These are phyloP conservation scores for Lytechinus variegatus DNA, from an alignment of 35 echinoderm and acorn worm genomes.

Conservation along the genomic window DNA sequence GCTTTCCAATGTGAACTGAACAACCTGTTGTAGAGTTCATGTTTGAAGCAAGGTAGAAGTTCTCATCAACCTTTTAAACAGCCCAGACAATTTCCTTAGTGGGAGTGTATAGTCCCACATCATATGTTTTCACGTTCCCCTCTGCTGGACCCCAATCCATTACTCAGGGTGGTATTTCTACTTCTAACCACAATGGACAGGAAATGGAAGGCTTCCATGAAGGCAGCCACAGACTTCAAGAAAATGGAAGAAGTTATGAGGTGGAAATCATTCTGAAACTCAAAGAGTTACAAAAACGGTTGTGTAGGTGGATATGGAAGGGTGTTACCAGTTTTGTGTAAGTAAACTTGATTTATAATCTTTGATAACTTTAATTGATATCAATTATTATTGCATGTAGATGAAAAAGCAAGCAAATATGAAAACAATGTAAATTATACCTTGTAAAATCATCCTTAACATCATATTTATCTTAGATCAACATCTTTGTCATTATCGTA, in stretches of 20 bases:
- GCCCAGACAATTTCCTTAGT: neutral
- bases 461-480: neutral
- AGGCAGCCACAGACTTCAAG: neutral
- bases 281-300: too few species aligned
- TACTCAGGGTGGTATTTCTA: neutral
- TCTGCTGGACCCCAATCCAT: neutral
- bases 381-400: too few species aligned
- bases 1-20: too few species aligned
- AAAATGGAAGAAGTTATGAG: neutral
- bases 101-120: neutral
- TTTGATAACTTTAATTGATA: too few species aligned
- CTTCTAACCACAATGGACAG: neutral
- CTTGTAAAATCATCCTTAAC: neutral
- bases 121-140: neutral
- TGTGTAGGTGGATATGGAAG: too few species aligned
- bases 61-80: too few species aligned
- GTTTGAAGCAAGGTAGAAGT: too few species aligned
- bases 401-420: too few species aligned
- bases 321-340: too few species aligned
- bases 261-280: neutral
- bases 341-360: too few species aligned
- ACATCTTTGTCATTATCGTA: neutral
- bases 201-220: neutral
- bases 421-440: too few species aligned
- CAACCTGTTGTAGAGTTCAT: too few species aligned